These are phyloP conservation scores for Xiphias gladius DNA, from an alignment of 2,113 vertebrate species.

Conservation along the genomic window DNA sequence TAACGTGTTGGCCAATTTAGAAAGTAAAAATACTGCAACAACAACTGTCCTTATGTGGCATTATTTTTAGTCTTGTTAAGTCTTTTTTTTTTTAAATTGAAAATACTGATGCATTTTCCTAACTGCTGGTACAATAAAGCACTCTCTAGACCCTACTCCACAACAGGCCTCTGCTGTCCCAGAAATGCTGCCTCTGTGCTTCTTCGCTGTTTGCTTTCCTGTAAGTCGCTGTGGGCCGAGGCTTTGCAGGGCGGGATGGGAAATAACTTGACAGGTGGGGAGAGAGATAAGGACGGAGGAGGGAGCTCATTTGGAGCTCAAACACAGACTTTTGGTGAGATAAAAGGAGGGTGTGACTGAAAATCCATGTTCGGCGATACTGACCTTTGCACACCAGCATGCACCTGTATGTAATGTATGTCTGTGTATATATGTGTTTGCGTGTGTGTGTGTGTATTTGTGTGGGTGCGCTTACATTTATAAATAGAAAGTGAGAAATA, in stretches of 20 bases:
- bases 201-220: neutral
- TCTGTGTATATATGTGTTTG: too few relatives aligned
- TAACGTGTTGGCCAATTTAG: neutral
- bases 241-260: slow-evolving; percentile 35
- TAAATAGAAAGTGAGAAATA: slow-evolving; percentile 2
- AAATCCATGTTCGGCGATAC: too few relatives aligned
- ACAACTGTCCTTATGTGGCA: fast-evolving
- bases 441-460: fast-evolving
- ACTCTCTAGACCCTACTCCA: neutral
- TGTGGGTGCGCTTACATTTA: fast-evolving
- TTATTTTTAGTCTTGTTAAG: neutral
- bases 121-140: neutral
- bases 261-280: slow-evolving; percentile 43
- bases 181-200: slow-evolving; percentile 41
- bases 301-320: slow-evolving; percentile 16
- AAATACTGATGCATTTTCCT: neutral
- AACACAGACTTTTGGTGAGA: neutral
- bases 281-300: slow-evolving; percentile 38
- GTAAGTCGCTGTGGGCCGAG: neutral
- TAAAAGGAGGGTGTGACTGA: neutral
- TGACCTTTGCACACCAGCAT: too few relatives aligned
- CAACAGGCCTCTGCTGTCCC: neutral
- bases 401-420: neutral
- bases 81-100: neutral
- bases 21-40: neutral